Conservation (phyloP, 1,140 invertebrate genomes). For the Eurosta solidaginis region DNA sequence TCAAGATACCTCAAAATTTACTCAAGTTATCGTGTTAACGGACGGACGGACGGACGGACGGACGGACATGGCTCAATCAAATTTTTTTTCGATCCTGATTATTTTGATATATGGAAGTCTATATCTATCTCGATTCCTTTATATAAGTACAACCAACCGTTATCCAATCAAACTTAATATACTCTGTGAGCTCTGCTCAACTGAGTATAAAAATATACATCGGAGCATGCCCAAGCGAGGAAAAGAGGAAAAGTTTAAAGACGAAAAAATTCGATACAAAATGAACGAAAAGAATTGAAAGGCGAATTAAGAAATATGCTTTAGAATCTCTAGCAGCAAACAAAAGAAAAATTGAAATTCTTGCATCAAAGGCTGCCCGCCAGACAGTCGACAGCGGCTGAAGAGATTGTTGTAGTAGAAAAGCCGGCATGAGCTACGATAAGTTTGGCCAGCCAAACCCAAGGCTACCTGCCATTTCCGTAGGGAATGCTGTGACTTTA, state of each 20-base stretch:
- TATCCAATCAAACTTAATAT: too few relatives aligned
- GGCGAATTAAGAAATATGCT: not conserved
- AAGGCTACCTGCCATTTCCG: not conserved
- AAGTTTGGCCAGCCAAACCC: not conserved
- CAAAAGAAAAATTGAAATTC: not conserved
- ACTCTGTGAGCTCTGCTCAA: too few relatives aligned
- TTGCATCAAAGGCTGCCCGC: not conserved
- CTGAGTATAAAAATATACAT: too few relatives aligned
- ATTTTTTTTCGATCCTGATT: too few relatives aligned
- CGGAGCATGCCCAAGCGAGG: not conserved
- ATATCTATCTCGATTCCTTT: too few relatives aligned
- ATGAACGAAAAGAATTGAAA: not conserved
- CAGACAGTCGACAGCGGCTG: not conserved
- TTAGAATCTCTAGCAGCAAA: not conserved
- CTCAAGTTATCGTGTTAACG: too few relatives aligned
- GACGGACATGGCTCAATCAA: too few relatives aligned
- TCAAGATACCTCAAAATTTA: too few relatives aligned
- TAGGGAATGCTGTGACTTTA: not conserved
- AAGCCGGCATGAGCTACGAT: not conserved
- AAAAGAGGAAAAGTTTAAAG: not conserved
- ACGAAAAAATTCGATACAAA: not conserved
- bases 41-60: too few relatives aligned
- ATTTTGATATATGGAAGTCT: too few relatives aligned
- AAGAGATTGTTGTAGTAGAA: not conserved
- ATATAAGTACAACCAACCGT: too few relatives aligned